phyloP scores from a whole-genome alignment of 2,113 vertebrate genomes.

The Bujurquina vittata region DNA sequence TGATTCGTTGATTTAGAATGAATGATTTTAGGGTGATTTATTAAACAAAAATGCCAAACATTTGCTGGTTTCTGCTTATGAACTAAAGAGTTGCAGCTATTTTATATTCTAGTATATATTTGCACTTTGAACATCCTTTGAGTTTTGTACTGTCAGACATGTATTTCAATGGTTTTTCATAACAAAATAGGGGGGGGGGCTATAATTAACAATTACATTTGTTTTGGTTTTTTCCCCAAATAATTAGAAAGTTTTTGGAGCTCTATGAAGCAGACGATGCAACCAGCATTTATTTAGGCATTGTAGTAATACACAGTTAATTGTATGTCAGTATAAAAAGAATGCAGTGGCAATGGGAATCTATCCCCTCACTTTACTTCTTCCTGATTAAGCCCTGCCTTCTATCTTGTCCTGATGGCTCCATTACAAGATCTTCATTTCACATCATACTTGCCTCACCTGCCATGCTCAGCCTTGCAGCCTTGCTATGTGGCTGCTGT shows the following conservation, averaged over 20 bases:
- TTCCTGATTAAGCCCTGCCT: constrained; percentile 28
- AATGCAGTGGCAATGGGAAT: neutral
- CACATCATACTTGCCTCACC: constrained; percentile 47
- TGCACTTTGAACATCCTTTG: neutral
- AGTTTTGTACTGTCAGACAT: neutral
- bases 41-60: neutral
- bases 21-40: constrained; percentile 4
- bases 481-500: constrained; percentile 22
- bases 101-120: neutral
- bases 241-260: neutral
- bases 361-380: constrained; percentile 2
- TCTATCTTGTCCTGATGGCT: constrained; percentile 37
- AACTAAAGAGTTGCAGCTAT: neutral
- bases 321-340: neutral
- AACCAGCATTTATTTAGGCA: neutral
- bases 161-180: constrained; percentile 1
- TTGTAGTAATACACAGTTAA: neutral
- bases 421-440: constrained; percentile 44
- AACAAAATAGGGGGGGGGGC: neutral
- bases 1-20: neutral
- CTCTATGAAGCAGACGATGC: neutral
- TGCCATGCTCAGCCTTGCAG: constrained; percentile 35
- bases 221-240: neutral
- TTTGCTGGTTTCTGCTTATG: neutral
- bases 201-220: neutral